Evolutionary conservation across 2,113 vertebrate species (phyloP).

Genomic region (Sigmodon hispidus): DNA sequence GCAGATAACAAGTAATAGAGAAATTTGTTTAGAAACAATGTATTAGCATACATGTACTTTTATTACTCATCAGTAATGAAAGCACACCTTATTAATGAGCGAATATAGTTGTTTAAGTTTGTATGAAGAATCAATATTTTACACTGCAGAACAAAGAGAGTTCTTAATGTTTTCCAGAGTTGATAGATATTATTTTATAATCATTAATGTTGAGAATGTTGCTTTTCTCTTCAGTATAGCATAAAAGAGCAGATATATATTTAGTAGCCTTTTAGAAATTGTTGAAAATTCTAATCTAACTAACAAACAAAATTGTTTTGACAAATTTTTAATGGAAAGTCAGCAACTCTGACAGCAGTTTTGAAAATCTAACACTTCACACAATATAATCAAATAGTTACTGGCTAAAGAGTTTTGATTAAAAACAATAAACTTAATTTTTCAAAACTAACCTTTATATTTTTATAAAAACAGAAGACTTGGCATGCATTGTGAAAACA

Average conservation of each 20-base stretch:
- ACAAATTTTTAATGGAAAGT: background rate
- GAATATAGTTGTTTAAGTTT: background rate
- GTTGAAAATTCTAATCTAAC: background rate
- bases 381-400: background rate
- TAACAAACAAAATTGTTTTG: background rate
- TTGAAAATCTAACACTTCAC: background rate
- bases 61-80: background rate
- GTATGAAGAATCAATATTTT: background rate
- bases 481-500: background rate
- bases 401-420: background rate
- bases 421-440: background rate
- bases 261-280: background rate
- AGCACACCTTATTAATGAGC: background rate
- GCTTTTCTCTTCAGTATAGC: background rate
- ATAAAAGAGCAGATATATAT: background rate
- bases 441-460: background rate
- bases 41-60: background rate
- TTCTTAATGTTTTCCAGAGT: background rate
- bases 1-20: background rate
- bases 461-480: background rate
- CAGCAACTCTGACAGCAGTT: too few species aligned
- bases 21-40: background rate
- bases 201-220: background rate
- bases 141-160: background rate
- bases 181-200: background rate